phyloP scores from a whole-genome alignment of 2,888 invertebrate species.

The Rhagium mordax region DNA sequence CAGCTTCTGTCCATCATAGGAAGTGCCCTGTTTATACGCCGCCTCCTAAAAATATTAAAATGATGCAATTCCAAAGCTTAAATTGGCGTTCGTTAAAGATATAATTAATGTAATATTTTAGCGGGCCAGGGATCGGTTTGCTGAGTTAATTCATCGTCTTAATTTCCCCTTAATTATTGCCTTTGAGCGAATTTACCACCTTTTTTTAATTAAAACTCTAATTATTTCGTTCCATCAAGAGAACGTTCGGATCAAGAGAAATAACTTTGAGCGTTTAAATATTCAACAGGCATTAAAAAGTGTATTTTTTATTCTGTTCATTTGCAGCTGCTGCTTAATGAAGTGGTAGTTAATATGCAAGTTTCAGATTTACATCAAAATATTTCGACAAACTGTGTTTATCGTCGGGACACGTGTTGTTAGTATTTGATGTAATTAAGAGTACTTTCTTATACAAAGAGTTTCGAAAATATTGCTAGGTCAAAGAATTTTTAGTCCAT shows the following conservation, averaged over 20 bases:
- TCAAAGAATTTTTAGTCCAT: no score
- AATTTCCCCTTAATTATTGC: conserved; percentile 18
- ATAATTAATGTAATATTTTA: conserved; percentile 54
- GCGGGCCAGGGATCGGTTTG: not conserved
- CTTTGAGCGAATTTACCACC: conserved; percentile 14
- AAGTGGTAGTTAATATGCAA: not conserved
- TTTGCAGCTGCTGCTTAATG: conserved; percentile 1
- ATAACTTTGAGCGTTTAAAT: not conserved
- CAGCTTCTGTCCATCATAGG: no score
- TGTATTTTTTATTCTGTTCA: not conserved
- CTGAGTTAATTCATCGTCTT: not conserved
- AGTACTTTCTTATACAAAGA: no score
- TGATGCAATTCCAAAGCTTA: conserved; percentile 57
- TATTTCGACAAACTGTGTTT: not conserved
- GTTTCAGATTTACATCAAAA: not conserved
- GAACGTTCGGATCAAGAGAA: not conserved
- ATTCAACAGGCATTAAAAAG: not conserved
- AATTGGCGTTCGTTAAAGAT: conserved; percentile 59
- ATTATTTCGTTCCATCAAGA: conserved; percentile 20
- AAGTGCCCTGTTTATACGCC: not conserved
- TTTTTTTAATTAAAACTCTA: conserved; percentile 25
- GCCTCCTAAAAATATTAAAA: conserved; percentile 31
- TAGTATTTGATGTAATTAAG: no score
- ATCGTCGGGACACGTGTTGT: not conserved
- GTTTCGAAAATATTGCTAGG: no score